Percentiles rank a stretch among this genome's conserved stretches.
phyloP scores from a whole-genome alignment of 2,888 invertebrate species.

The Seira sanloemensis region DNA sequence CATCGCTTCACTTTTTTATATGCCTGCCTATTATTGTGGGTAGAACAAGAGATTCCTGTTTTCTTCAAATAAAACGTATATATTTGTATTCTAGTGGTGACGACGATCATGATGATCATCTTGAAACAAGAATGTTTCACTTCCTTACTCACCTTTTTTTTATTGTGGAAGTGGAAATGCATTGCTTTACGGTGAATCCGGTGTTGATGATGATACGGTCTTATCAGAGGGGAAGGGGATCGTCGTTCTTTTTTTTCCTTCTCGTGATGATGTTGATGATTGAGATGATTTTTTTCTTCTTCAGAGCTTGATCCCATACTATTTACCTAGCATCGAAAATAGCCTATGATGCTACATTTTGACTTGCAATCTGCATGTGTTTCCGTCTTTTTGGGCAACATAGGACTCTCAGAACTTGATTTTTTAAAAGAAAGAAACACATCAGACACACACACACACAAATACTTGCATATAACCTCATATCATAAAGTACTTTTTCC shows the following conservation, averaged over 20 bases:
- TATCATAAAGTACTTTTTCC: background rate
- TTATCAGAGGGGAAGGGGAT: background rate
- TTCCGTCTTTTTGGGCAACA: background rate
- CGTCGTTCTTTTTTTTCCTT: too few species aligned
- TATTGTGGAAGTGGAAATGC: conserved; percentile 1
- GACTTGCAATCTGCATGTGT: background rate
- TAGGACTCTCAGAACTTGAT: background rate
- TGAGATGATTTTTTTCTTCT: background rate
- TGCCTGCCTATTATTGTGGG: too few species aligned
- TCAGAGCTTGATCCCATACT: background rate
- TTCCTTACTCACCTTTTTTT: background rate
- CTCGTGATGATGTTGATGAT: background rate
- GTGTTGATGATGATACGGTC: background rate
- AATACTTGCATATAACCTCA: too few species aligned
- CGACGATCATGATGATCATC: background rate
- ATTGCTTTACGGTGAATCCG: background rate
- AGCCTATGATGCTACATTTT: too few species aligned
- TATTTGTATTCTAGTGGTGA: too few species aligned
- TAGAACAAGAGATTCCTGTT: too few species aligned
- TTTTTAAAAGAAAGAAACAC: background rate
- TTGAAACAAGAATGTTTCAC: background rate
- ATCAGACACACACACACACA: too few species aligned
- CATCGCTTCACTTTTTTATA: too few species aligned
- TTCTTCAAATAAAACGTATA: too few species aligned
- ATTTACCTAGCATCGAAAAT: background rate